Conservation (phyloP, 2,797 vertebrate species). For the Triplophysa bombifrons region DNA sequence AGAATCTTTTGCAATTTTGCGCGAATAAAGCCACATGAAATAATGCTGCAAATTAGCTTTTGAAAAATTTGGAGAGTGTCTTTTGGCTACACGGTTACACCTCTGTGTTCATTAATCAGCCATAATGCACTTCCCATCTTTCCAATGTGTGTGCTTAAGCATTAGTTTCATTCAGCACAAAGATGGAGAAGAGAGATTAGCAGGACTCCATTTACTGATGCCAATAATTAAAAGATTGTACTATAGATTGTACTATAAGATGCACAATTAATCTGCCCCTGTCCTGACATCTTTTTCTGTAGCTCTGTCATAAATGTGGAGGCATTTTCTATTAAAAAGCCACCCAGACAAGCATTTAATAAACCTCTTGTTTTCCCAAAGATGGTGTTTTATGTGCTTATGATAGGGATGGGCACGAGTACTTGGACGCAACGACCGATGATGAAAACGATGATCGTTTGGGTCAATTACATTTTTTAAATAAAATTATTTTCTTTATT, state of each 20-base stretch:
- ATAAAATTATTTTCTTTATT: too few species aligned
- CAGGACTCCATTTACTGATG: slow-evolving; percentile 56
- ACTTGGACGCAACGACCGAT: too few species aligned
- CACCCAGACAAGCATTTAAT: neutral
- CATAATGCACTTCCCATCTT: slow-evolving; percentile 48
- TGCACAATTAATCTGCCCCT: slow-evolving; percentile 58
- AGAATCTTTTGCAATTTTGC: neutral
- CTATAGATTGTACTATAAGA: slow-evolving; percentile 53
- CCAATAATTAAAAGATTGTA: slow-evolving; percentile 65
- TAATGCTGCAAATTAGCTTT: neutral
- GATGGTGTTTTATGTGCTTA: too few species aligned
- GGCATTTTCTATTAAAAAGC: neutral
- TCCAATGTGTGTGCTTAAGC: slow-evolving; percentile 52
- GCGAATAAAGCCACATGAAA: neutral
- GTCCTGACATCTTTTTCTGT: slow-evolving; percentile 5
- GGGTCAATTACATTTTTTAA: too few species aligned
- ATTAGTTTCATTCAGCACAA: slow-evolving; percentile 63
- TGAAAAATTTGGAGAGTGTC: slow-evolving; percentile 22
- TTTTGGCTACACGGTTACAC: slow-evolving; percentile 37
- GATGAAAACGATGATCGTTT: too few species aligned
- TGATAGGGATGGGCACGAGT: neutral
- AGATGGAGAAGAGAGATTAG: slow-evolving; percentile 63
- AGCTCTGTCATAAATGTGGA: neutral
- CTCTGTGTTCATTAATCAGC: slow-evolving; percentile 63
- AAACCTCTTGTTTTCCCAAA: neutral